These are phyloP conservation scores for Coptotermes formosanus DNA, from an alignment of 1,140 invertebrate genomes.

Conservation along the genomic window DNA sequence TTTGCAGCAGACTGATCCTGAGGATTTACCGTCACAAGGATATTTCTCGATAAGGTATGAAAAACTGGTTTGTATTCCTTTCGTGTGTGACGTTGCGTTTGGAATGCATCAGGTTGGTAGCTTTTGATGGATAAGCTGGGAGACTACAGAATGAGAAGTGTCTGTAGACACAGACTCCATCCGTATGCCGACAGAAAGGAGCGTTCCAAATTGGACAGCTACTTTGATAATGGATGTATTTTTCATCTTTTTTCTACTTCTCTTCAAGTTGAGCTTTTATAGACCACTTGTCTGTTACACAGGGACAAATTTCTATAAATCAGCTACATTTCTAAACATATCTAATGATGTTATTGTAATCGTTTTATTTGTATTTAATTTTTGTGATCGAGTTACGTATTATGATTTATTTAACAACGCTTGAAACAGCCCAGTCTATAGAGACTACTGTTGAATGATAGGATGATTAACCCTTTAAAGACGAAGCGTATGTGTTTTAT, in stretches of 20 bases:
- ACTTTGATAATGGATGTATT: background rate
- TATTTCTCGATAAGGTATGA: constrained; percentile 16
- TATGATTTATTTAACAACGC: too few relatives aligned
- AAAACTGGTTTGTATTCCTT: background rate
- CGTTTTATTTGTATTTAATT: background rate
- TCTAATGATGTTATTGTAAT: background rate
- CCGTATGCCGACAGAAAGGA: background rate
- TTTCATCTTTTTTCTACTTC: too few relatives aligned
- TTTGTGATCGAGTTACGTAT: too few relatives aligned
- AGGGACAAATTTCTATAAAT: background rate
- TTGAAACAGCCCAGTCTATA: too few relatives aligned
- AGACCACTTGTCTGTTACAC: background rate
- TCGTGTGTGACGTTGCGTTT: background rate
- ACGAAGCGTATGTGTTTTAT: too few relatives aligned
- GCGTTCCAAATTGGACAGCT: background rate
- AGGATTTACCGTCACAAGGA: background rate
- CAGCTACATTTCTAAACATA: background rate
- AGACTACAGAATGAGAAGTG: background rate
- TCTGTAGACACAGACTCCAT: background rate
- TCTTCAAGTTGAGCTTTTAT: too few relatives aligned
- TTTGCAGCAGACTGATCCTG: background rate
- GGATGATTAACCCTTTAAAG: too few relatives aligned
- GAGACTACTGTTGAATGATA: too few relatives aligned
- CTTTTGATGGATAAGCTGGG: constrained; percentile 7
- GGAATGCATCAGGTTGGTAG: background rate